phyloP scores from a whole-genome alignment of 2,113 vertebrate species.

The Grus americana region DNA sequence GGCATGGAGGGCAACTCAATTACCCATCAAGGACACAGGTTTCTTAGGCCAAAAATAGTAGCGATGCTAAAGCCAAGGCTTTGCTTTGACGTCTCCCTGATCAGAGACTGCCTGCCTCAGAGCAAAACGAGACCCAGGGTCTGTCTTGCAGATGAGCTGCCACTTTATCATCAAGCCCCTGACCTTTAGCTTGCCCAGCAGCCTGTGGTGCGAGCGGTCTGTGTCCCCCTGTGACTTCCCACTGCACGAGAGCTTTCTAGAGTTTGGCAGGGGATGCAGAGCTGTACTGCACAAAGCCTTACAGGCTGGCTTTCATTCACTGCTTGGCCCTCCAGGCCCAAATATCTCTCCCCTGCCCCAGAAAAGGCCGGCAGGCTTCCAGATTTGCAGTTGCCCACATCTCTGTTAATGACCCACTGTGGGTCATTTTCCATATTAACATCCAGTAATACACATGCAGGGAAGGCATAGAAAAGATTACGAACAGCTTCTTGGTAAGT shows the following conservation, averaged over 20 bases:
- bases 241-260: background rate
- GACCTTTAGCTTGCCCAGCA: background rate
- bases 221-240: background rate
- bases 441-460: background rate
- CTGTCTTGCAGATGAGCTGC: background rate
- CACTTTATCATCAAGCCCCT: background rate
- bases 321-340: background rate
- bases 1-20: background rate
- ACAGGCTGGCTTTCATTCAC: background rate
- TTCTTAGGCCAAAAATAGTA: background rate
- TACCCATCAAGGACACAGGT: background rate
- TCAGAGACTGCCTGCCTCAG: background rate
- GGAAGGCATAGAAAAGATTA: background rate
- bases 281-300: background rate
- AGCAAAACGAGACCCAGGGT: background rate
- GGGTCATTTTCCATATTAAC: background rate
- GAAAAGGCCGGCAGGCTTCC: background rate
- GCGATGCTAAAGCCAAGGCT: background rate
- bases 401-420: background rate
- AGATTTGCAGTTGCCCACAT: background rate
- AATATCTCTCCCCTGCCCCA: background rate
- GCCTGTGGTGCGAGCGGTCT: background rate
- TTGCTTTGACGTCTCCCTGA: background rate
- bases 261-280: background rate
- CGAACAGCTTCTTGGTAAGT: background rate